These are phyloP conservation scores for Xanthorhoe designata DNA, from an alignment of 2,888 invertebrate species.

Conservation along the genomic window DNA sequence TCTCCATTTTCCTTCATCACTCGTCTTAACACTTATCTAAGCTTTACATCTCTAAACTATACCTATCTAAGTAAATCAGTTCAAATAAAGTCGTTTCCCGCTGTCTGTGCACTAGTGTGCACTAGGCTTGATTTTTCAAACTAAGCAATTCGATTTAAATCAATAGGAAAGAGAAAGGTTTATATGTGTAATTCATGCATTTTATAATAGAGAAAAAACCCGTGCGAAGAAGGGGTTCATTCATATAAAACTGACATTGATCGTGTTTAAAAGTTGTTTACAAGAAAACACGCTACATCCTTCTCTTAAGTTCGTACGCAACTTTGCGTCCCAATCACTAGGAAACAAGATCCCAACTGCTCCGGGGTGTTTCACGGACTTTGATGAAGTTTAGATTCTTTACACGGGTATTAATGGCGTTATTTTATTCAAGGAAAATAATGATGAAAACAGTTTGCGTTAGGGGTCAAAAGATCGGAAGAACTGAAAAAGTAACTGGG, in stretches of 20 bases:
- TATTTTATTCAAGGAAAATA: neutral
- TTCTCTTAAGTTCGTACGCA: no score
- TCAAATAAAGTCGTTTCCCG: no score
- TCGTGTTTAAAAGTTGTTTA: neutral
- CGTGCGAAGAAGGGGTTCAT: no score
- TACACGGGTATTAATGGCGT: neutral
- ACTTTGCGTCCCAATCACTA: conserved; percentile 9
- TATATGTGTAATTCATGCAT: no score
- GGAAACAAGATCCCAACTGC: conserved; percentile 15
- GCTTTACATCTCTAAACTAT: neutral
- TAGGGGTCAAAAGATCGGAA: no score
- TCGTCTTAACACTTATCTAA: neutral
- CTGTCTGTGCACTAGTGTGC: neutral
- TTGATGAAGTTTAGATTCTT: conserved; percentile 6
- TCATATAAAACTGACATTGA: neutral
- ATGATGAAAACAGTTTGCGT: neutral
- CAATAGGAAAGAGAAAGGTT: no score
- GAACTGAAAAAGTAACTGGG: no score
- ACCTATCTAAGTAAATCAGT: no score
- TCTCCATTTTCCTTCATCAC: neutral
- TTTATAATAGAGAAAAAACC: no score
- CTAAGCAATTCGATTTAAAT: no score
- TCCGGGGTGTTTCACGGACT: conserved; percentile 9
- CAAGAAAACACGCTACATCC: conserved; percentile 3
- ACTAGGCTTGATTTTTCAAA: neutral